Evolutionary conservation across 2,797 vertebrate genomes (phyloP).

Genomic region (Muraenolepis orangiensis): DNA sequence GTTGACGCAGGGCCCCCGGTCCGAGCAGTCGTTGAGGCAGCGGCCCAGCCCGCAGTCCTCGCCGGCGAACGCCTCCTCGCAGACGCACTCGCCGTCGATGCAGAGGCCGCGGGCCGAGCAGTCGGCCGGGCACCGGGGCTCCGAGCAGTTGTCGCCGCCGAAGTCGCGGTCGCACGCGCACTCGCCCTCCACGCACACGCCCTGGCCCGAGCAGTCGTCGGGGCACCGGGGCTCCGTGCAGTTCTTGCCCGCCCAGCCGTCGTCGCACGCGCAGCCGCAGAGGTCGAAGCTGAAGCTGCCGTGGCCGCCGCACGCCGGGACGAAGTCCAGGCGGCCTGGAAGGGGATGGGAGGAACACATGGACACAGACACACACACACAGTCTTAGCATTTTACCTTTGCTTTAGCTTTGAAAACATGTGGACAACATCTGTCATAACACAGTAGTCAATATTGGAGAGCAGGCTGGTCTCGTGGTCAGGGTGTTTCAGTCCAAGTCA

Average conservation of each 20-base stretch:
- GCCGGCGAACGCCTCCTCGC: conserved; percentile 87
- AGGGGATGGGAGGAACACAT: neutral
- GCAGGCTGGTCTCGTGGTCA: neutral
- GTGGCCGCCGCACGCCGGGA: conserved; percentile 88
- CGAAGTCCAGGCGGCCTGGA: conserved; percentile 86
- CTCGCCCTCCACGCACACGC: conserved; percentile 88
- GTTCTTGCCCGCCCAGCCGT: conserved; percentile 93
- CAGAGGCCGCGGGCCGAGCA: conserved; percentile 90
- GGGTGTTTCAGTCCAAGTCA: neutral
- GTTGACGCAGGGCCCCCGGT: conserved; percentile 84
- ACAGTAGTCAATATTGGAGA: neutral
- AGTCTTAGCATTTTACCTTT: neutral
- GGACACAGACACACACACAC: neutral
- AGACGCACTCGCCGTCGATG: conserved; percentile 91
- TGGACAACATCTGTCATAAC: no score
- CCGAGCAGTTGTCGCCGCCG: conserved; percentile 89
- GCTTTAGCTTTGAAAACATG: no score
- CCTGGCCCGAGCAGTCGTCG: conserved; percentile 88
- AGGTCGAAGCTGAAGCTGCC: conserved; percentile 93
- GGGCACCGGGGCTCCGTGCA: conserved; percentile 91
- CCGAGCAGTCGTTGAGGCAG: conserved; percentile 90
- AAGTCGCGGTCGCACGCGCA: conserved; percentile 92
- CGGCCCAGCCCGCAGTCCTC: conserved; percentile 85
- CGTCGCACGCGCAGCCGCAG: conserved; percentile 90
- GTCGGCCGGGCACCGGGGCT: conserved; percentile 84